phyloP scores from a whole-genome alignment of 2,888 invertebrate genomes.

The Eustalomyia histrio region DNA sequence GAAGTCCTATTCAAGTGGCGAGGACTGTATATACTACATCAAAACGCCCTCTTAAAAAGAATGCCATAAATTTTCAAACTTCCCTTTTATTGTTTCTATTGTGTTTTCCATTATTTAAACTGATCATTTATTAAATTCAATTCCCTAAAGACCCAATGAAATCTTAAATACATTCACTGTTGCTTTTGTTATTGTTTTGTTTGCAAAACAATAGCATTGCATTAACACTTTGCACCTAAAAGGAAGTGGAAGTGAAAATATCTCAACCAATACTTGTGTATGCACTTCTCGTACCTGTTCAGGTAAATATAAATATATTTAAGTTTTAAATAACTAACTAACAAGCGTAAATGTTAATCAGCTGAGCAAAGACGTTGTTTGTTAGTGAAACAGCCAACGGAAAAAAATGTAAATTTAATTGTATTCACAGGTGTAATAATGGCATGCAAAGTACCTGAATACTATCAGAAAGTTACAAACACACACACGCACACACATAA shows the following conservation, averaged over 20 bases:
- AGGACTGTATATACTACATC: too few species aligned
- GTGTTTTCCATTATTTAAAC: not conserved
- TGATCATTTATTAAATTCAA: not conserved
- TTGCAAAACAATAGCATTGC: not conserved
- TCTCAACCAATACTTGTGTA: not conserved
- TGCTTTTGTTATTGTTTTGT: not conserved
- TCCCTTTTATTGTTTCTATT: not conserved
- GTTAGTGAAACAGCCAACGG: constrained; percentile 42
- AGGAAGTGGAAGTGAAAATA: constrained; percentile 5
- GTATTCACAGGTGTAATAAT: constrained; percentile 74
- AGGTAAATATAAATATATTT: not conserved
- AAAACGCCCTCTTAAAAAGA: not conserved
- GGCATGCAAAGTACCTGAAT: constrained; percentile 63
- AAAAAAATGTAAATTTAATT: constrained; percentile 78
- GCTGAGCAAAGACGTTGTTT: constrained; percentile 66
- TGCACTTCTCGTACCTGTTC: not conserved
- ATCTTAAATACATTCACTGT: not conserved
- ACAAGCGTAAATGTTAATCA: constrained; percentile 75
- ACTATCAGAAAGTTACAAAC: not conserved
- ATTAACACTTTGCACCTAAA: not conserved
- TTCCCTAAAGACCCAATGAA: not conserved
- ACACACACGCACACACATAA: not conserved
- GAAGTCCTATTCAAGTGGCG: too few species aligned
- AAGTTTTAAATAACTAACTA: constrained; percentile 40
- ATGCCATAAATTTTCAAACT: not conserved